Evolutionary conservation across 92 coral and sea anemone species (phyloP), one percentile per base, ranked within the genome.

Genomic region (Galaxea fascicularis): DNA sequence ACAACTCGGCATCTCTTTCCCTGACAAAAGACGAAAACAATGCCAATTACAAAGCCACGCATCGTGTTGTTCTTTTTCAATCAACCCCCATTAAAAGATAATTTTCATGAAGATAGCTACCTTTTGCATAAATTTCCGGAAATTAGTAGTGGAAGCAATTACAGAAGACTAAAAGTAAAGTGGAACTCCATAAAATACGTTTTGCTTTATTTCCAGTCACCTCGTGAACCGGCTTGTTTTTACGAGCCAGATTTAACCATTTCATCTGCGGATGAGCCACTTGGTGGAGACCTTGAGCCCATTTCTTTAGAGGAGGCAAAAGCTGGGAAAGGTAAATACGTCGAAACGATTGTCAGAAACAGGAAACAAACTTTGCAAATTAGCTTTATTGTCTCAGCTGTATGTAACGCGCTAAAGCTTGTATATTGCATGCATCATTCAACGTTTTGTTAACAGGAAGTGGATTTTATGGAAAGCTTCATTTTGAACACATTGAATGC

Each of bases 301-400:
- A 93, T 96, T 16, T 74, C 88, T 58, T 87, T 96, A 47, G 92
- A 96, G 82, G 98, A 96, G 28, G 98, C 98, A 17, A 90, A 89
- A 81, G 74, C 78, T 87, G 99, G 99, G 63, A 95, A 93, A 96
- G 99, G 99, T 96, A 75, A 10, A 22, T 53, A 60, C 6, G 12
- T 41, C 27, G 4, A 28, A 14, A 13, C 16, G 14, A 41, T 4
- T 20, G 10, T 29, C 6, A 0, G 30, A 39, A 41, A 71, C 24
- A 45, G 11, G 30, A 9, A 29, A 1, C 4, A 13, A 45, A 10
- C 21, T 12, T 11, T 10, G 1, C 41, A 6, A 35, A 6, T 35
- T 6, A 35, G 6, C 6, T 71, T 8, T 44, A 4, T 22, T 26
- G 24, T 65, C 41, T 30, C 71, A 65, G 49, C 71, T 66, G 71